Evolutionary conservation across 2,888 invertebrate genomes (phyloP), one percentile per base, ranked within the genome.

Genomic region (Notocelia uddmanniana): DNA sequence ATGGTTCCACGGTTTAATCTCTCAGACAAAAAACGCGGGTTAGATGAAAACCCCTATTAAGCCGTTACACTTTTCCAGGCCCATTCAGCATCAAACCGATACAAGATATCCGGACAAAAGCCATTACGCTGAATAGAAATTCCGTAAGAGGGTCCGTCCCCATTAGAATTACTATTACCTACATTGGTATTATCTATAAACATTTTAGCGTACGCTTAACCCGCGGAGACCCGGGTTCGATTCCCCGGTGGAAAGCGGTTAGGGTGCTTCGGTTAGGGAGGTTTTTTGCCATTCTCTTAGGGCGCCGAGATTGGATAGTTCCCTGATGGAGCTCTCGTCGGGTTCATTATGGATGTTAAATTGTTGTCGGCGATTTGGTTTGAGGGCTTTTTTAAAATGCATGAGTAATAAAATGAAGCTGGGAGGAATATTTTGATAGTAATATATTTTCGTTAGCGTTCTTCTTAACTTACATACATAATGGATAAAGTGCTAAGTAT

Each of bases 141-240:
- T 88, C 91, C 89, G 80, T 83, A 84, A 88, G 86, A 78, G 81
- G 87, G 87, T 87, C 81, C 77, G 81, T 85, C 88, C 86, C 84
- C 82, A 88, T 86, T 84, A 89, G 89, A 88, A 89, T 89, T 88
- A 90, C 89, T 89, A 91, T 92, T 90, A 87, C 88, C 85, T 87
- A 87, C 84, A 89, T 86, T 79, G 83, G 90, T 85, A 91, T 93
- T 92, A 93, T 93, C 92, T 93, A 90, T 93, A 93, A 93, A 92
- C 92, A 93, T 93, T 93, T 92, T 91, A 93, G 87, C 90, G 89
- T 89, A 84, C 91, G 89, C 89, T 93, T 93, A 93, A 93, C 92
- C 92, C 91, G 88, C 85, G 91, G 90, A 91, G 91, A 91, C 91
- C 92, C 89, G 79, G 78, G 86, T 86, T 88, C 81, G 84, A 85